Conservation (phyloP, 2,797 vertebrate genomes). For the Ciconia nigra region DNA sequence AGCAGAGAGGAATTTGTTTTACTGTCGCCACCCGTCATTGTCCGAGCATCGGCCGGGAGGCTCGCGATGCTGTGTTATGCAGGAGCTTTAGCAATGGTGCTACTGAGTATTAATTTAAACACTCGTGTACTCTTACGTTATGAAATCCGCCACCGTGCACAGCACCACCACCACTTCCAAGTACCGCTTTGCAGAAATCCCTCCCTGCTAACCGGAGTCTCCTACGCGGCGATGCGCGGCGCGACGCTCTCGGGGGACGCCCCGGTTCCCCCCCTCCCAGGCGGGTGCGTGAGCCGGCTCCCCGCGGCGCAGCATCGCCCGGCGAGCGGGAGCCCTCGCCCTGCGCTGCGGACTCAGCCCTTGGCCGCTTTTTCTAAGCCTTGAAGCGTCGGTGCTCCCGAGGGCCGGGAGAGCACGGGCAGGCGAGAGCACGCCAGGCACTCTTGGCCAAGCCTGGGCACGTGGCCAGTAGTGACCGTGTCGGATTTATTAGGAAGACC, state of each 20-base stretch:
- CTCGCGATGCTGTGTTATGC: background rate
- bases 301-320: background rate
- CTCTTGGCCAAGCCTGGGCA: background rate
- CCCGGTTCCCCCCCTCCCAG: background rate
- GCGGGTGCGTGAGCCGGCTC: background rate
- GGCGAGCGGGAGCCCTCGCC: background rate
- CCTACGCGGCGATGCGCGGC: rapidly evolving
- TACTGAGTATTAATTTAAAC: background rate
- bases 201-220: background rate
- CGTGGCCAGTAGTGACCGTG: background rate
- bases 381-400: background rate
- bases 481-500: background rate
- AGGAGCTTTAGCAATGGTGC: constrained; percentile 62
- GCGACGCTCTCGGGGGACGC: background rate
- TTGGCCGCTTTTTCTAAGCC: background rate
- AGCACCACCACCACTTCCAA: background rate
- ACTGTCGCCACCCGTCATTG: background rate
- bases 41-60: constrained; percentile 15
- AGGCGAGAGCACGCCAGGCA: background rate
- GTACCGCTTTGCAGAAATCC: background rate
- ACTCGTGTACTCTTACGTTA: background rate
- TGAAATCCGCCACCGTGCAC: constrained; percentile 14
- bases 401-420: background rate
- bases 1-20: constrained; percentile 56
- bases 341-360: background rate